phyloP scores from a whole-genome alignment of 1,140 invertebrate species.

The Drosophila virilis region DNA sequence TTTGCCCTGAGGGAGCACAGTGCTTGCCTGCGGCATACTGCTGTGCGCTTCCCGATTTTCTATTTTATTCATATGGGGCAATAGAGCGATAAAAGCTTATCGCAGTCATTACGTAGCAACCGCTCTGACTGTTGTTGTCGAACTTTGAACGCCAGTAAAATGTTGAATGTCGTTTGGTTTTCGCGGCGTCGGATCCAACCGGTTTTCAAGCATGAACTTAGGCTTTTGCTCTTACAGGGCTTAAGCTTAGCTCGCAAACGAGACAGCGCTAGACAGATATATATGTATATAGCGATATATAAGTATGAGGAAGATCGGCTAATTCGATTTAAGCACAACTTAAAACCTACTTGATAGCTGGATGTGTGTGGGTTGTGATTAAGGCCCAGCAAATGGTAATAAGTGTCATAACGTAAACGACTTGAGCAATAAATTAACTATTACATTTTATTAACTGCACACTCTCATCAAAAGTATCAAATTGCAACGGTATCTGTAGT shows the following conservation, averaged over 20 bases:
- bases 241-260: neutral
- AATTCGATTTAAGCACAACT: neutral
- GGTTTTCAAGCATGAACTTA: constrained; percentile 13
- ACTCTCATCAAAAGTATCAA: neutral
- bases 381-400: too few species aligned
- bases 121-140: constrained; percentile 5
- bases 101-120: constrained; percentile 43
- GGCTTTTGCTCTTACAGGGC: constrained; percentile 7
- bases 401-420: too few species aligned
- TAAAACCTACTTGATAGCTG: neutral
- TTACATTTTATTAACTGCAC: neutral
- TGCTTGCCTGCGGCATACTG: neutral
- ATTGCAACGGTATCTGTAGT: neutral
- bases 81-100: constrained; percentile 33
- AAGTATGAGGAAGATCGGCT: neutral
- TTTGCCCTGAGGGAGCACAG: constrained; percentile 5
- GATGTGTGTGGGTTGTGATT: neutral
- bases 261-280: neutral
- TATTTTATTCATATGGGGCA: constrained; percentile 20
- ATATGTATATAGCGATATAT: neutral
- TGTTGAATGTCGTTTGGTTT: constrained; percentile 8
- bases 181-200: neutral
- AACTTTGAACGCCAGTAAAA: constrained; percentile 34
- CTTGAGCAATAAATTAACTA: neutral
- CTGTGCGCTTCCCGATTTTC: neutral